Evolutionary conservation across 2,113 vertebrate genomes (phyloP).

Genomic region (Tragelaphus strepsiceros): DNA sequence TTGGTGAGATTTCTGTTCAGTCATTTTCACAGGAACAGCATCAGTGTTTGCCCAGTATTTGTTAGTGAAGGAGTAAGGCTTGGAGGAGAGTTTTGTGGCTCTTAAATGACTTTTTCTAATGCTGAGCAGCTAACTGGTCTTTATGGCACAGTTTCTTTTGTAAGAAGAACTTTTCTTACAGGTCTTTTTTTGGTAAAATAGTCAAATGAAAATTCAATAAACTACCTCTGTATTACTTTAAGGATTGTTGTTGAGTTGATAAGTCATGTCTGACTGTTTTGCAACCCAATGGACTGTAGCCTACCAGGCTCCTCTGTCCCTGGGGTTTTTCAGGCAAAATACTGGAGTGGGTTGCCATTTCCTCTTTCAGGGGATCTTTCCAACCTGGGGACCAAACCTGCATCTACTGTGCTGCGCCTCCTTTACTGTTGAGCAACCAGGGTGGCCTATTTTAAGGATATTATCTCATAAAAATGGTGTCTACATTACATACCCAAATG

Average conservation of each 20-base stretch:
- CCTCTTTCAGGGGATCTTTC: background rate
- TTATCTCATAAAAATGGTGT: background rate
- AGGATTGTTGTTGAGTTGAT: background rate
- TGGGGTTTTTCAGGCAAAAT: background rate
- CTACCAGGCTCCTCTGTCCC: background rate
- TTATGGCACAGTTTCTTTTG: background rate
- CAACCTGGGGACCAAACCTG: background rate
- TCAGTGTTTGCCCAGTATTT: background rate
- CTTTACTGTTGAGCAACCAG: background rate
- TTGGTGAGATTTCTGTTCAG: background rate
- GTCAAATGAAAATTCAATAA: slow-evolving; percentile 10
- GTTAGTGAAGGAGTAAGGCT: background rate
- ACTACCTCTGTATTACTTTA: background rate
- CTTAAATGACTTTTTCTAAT: background rate
- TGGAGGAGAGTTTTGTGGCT: background rate
- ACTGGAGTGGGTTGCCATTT: background rate
- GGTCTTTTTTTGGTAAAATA: background rate
- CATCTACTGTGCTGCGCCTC: too few relatives aligned
- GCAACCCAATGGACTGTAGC: background rate
- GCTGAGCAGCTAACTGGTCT: background rate
- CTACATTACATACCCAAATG: slow-evolving; percentile 1
- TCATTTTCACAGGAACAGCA: background rate
- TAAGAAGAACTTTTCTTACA: background rate
- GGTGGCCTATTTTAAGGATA: background rate
- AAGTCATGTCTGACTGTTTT: background rate